phyloP scores from a whole-genome alignment of 2,888 invertebrate species.

The Napeogenes inachia region DNA sequence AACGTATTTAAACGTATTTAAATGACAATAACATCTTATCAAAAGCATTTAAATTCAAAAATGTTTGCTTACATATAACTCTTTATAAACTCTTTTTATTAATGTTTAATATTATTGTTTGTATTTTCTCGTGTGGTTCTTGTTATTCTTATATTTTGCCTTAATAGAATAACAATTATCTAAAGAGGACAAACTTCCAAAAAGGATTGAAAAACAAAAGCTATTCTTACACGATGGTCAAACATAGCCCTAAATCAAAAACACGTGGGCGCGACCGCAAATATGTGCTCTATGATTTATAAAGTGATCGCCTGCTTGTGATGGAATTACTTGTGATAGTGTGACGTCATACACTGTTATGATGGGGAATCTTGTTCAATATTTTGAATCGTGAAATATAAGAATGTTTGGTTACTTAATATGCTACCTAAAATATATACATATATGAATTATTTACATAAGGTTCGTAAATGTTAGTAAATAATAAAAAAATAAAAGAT shows the following conservation, averaged over 20 bases:
- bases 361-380: neutral
- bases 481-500: no score
- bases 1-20: no score
- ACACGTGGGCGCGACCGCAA: neutral
- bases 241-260: neutral
- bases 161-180: neutral
- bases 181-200: neutral
- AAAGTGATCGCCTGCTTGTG: conserved; percentile 1
- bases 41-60: no score
- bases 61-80: no score
- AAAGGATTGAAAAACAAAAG: conserved; percentile 7
- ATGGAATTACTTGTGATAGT: conserved; percentile 1
- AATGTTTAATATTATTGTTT: neutral
- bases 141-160: neutral
- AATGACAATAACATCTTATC: no score
- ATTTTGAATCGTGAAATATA: neutral
- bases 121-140: neutral
- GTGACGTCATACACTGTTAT: neutral
- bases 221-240: conserved; percentile 5
- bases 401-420: no score
- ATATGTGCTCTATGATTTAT: conserved; percentile 4
- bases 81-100: no score
- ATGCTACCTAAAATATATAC: no score
- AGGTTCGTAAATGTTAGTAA: no score
- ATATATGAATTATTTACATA: no score